Evolutionary conservation across 1,140 invertebrate species (phyloP).

Genomic region (Apis dorsata): DNA sequence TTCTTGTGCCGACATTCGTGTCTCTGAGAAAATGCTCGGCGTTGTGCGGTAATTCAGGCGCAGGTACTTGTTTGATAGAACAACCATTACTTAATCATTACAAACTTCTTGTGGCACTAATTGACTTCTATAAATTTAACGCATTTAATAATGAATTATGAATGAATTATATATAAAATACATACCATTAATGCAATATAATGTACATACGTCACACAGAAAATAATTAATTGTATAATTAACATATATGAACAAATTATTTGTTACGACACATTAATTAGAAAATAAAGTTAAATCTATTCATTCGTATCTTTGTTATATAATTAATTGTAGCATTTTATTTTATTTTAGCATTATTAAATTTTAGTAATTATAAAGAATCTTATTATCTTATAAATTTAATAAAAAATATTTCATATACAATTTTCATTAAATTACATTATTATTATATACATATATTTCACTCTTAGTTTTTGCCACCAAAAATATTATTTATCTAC

Average conservation of each 20-base stretch:
- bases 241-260: neutral
- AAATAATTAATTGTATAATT: neutral
- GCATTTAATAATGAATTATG: neutral
- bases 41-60: neutral
- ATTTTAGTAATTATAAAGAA: neutral
- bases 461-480: too few relatives aligned
- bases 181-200: neutral
- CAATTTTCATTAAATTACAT: too few relatives aligned
- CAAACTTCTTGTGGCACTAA: neutral
- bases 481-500: too few relatives aligned
- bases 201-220: neutral
- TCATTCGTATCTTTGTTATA: too few relatives aligned
- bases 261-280: neutral
- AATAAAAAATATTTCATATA: too few relatives aligned
- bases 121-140: neutral
- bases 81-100: neutral
- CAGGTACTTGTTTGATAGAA: neutral
- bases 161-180: neutral
- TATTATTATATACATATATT: too few relatives aligned
- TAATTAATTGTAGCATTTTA: neutral
- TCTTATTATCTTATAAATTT: neutral
- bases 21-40: neutral
- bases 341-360: neutral
- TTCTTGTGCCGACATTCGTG: conserved; percentile 4
- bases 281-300: neutral